Evolutionary conservation across 2,113 vertebrate species (phyloP), one percentile per base, ranked within the genome.

Genomic region (Eptatretus burgeri): DNA sequence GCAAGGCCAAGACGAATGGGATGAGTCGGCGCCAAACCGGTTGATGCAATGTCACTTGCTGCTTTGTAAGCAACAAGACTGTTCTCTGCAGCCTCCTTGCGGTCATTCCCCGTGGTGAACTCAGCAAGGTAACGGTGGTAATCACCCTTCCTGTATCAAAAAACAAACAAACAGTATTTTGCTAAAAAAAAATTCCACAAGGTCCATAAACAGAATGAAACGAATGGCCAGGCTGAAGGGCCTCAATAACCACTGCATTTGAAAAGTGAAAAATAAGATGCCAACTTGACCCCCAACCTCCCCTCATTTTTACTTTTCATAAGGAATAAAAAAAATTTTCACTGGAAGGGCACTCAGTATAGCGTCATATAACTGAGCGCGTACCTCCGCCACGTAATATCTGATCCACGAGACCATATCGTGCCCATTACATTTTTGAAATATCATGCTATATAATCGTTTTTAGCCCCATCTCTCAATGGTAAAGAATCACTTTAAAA

Each of bases 91-190:
- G 89, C 89, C 71, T 93, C 91, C 82, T 95, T 95, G 75, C 89
- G 80, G 78, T 87, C 79, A 71, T 95, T 95, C 67, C 87, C 87
- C 68, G 85, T 91, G 66, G 87, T 88, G 72, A 98, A 98, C 76
- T 98, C 91, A 68, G 91, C 89, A 76, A 93, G 78, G 78, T 95
- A 98, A 82, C 91, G 82, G 81, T 91, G 84, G 79, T 98, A 95
- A 71, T 95, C 89, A 63, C 91, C 89, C 78, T 95, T 95, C 91
- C 91, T 96, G 73, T 1, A 72, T 49, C 65, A 7, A 66, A 66
- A n/a, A 52, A 51, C 14, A 67, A 41, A 9, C 65, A 67, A 11
- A 64, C 65, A 66, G 0, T 13, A 8, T 60, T 3, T 2, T 11
- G 20, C 56, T 11, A 60, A 11, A 13, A 60, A 60, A 13, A 19